Evolutionary conservation across 2,888 invertebrate species (phyloP).

Genomic region (Dryocosmus kuriphilus): DNA sequence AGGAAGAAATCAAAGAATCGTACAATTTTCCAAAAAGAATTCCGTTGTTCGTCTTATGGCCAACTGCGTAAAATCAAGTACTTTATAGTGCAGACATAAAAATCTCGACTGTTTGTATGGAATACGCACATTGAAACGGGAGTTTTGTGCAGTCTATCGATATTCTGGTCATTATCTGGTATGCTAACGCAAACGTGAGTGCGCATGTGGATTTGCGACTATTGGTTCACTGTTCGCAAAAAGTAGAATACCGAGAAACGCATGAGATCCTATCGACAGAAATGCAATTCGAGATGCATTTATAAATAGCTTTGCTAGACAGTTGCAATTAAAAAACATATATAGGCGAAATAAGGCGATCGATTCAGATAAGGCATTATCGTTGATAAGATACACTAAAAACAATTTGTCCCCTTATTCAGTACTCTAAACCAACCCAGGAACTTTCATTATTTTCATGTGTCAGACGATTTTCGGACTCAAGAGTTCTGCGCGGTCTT

Average conservation of each 20-base stretch:
- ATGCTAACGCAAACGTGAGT: constrained; percentile 38
- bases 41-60: constrained; percentile 13
- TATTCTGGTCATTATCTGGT: constrained; percentile 38
- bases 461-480: background rate
- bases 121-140: constrained; percentile 30
- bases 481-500: background rate
- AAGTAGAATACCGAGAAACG: constrained; percentile 3
- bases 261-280: background rate
- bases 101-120: constrained; percentile 22
- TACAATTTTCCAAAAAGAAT: background rate
- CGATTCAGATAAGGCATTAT: constrained; percentile 3
- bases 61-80: background rate
- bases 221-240: background rate
- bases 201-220: constrained; percentile 13
- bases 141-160: constrained; percentile 38
- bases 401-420: background rate
- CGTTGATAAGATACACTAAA: constrained; percentile 20
- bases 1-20: background rate
- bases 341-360: background rate
- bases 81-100: background rate
- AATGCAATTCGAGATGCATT: constrained; percentile 18
- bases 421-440: background rate
- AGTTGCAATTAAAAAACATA: background rate
- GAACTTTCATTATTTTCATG: background rate
- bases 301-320: background rate